phyloP scores from a whole-genome alignment of 2,113 vertebrate species.

The Speoplatyrhinus poulsoni region DNA sequence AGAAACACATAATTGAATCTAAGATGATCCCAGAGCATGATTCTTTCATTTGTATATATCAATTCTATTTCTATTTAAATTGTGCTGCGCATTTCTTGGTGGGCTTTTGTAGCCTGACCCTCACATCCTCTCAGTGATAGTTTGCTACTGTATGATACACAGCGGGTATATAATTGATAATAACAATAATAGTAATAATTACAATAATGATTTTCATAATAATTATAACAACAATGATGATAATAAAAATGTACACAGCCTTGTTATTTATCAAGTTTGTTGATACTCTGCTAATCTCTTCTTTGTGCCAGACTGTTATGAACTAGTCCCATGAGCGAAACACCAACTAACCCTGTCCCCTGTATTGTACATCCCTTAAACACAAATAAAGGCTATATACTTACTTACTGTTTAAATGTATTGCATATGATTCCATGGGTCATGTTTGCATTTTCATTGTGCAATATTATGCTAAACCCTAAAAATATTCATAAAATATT shows the following conservation, averaged over 20 bases:
- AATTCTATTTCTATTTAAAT: conserved; percentile 75
- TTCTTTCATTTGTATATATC: conserved; percentile 45
- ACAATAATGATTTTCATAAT: background rate
- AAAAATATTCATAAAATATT: no score
- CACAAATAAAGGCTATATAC: conserved; percentile 76
- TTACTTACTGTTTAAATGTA: conserved; percentile 59
- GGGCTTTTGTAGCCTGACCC: conserved; percentile 48
- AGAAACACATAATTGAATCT: conserved; percentile 56
- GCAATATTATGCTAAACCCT: no score
- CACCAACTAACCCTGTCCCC: conserved; percentile 56
- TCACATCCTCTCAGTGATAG: conserved; percentile 37
- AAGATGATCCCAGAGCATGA: conserved; percentile 48
- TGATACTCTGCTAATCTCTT: conserved; percentile 67
- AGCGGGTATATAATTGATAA: conserved; percentile 52
- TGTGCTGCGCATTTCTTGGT: conserved; percentile 49
- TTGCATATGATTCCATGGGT: background rate
- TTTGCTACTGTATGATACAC: conserved; percentile 47
- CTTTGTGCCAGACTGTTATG: conserved; percentile 76
- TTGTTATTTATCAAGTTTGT: conserved; percentile 61
- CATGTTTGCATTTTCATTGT: no score
- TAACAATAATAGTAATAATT: conserved; percentile 12
- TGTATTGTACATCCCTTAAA: conserved; percentile 70
- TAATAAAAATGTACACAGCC: conserved; percentile 62
- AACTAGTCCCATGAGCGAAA: conserved; percentile 63
- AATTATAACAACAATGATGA: conserved; percentile 7